Conservation (phyloP, 2,888 invertebrate genomes). For the Prionchulus punctatus region DNA sequence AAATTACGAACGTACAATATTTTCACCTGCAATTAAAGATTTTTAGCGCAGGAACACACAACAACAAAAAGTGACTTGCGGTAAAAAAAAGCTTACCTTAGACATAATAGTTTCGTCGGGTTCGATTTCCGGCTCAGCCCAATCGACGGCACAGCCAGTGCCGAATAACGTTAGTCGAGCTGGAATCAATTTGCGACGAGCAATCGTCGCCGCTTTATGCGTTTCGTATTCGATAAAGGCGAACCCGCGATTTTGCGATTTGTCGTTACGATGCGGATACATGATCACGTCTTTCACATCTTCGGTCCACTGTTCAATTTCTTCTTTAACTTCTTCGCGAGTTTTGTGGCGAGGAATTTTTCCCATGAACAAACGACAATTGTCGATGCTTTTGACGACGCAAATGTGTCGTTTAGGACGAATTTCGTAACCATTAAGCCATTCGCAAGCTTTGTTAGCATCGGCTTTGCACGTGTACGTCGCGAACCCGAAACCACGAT, state of each 20-base stretch:
- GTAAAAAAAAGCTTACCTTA: no score
- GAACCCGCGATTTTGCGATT: conserved; percentile 55
- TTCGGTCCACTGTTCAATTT: conserved; percentile 47
- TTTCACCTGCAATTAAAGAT: conserved; percentile 54
- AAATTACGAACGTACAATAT: conserved; percentile 57
- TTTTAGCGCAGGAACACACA: no score
- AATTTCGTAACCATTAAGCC: conserved; percentile 52
- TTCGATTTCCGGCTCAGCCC: conserved; percentile 66
- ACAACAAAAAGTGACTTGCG: no score
- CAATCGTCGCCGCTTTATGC: conserved; percentile 40
- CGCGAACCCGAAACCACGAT: conserved; percentile 63
- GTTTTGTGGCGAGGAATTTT: conserved; percentile 52
- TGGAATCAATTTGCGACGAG: conserved; percentile 34
- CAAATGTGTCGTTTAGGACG: conserved; percentile 49
- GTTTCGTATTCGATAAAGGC: conserved; percentile 64
- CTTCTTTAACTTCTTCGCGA: conserved; percentile 45
- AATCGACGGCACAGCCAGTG: conserved; percentile 58
- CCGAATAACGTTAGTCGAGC: conserved; percentile 44
- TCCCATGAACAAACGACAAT: conserved; percentile 60
- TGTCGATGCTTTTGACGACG: conserved; percentile 62
- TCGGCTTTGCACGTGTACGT: conserved; percentile 43
- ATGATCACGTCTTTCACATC: conserved; percentile 52
- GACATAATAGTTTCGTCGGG: conserved; percentile 55
- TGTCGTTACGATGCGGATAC: conserved; percentile 46
- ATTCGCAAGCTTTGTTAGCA: conserved; percentile 45